Percentiles rank a stretch among this genome's conserved stretches.
Evolutionary conservation across 2,797 vertebrate genomes (phyloP).

Genomic region (Gypaetus barbatus): DNA sequence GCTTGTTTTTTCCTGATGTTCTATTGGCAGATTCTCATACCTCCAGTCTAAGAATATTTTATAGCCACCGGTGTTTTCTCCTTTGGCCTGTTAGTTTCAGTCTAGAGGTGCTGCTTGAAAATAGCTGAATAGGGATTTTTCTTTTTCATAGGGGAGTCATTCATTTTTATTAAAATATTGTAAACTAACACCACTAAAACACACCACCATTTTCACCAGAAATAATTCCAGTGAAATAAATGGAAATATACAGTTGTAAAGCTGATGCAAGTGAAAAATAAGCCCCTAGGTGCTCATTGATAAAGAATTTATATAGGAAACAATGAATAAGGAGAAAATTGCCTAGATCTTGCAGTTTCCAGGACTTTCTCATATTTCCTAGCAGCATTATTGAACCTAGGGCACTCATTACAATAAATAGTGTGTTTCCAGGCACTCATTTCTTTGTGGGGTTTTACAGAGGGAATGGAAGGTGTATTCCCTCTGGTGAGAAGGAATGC

Average conservation of each 20-base stretch:
- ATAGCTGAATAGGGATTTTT: background rate
- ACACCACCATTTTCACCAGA: background rate
- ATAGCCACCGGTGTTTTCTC: background rate
- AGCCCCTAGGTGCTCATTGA: background rate
- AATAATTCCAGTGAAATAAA: background rate
- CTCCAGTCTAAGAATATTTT: background rate
- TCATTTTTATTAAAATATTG: slow-evolving; percentile 35
- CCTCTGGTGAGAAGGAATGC: background rate
- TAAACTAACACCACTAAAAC: background rate
- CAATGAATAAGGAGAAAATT: background rate
- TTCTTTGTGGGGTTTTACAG: background rate
- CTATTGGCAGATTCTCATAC: background rate
- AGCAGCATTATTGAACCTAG: background rate
- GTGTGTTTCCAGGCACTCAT: background rate
- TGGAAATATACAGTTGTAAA: background rate
- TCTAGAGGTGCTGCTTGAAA: background rate
- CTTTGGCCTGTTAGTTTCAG: background rate
- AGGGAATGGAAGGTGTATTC: background rate
- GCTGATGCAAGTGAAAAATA: background rate
- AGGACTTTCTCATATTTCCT: background rate
- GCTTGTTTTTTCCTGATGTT: background rate
- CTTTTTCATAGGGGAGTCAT: background rate
- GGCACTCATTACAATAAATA: background rate
- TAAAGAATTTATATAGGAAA: background rate
- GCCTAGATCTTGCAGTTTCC: background rate